Evolutionary conservation across 1,140 invertebrate species (phyloP).

Genomic region (Macrotrachela quadricornifera): DNA sequence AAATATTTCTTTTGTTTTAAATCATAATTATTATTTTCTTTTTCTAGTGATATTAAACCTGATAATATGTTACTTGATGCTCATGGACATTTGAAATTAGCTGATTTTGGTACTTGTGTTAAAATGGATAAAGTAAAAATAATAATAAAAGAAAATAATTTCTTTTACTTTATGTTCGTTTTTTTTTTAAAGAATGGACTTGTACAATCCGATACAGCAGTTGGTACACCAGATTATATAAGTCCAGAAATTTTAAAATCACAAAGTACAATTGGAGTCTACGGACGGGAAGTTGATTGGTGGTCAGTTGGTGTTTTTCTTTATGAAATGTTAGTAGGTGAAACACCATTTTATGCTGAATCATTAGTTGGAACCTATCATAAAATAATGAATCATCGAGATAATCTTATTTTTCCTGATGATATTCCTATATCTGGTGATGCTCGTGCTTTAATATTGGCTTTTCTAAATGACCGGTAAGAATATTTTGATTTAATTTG

Average conservation of each 20-base stretch:
- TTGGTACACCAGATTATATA: constrained; percentile 97
- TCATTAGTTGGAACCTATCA: constrained; percentile 91
- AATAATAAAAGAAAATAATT: too few species aligned
- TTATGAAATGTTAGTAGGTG: constrained; percentile 87
- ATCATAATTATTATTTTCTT: not conserved
- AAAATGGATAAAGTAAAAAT: constrained; percentile 54
- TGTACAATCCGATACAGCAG: constrained; percentile 82
- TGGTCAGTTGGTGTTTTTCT: constrained; percentile 97
- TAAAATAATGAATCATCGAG: constrained; percentile 96
- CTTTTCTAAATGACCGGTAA: constrained; percentile 2
- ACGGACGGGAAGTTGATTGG: constrained; percentile 89
- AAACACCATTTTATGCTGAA: constrained; percentile 95
- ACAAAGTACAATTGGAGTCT: constrained; percentile 69
- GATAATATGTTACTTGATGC: constrained; percentile 93
- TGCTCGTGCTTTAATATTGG: constrained; percentile 2
- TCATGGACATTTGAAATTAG: constrained; percentile 80
- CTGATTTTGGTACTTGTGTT: constrained; percentile 98
- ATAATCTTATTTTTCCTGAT: constrained; percentile 75
- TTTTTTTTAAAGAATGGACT: constrained; percentile 48
- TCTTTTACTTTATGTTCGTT: too few species aligned
- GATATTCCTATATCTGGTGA: constrained; percentile 33
- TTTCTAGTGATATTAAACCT: constrained; percentile 64
- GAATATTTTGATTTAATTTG: constrained; percentile 5
- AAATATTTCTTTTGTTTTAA: too few species aligned
- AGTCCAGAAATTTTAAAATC: constrained; percentile 92